Evolutionary conservation across 1,140 invertebrate species (phyloP).

Genomic region (Melanaphis sacchari): DNA sequence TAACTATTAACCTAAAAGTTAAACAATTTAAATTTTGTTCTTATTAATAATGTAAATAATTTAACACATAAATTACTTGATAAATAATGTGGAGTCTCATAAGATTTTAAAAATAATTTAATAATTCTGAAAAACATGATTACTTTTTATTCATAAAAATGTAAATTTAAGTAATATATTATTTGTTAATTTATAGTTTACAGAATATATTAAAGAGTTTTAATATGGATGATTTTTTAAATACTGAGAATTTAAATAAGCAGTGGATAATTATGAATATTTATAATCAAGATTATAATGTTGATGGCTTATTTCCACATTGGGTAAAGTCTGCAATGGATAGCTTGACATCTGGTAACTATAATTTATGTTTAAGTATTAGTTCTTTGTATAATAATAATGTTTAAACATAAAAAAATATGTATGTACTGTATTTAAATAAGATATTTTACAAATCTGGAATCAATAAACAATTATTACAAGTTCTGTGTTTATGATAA

Average conservation of each 20-base stretch:
- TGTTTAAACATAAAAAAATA: background rate
- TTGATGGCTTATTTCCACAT: slow-evolving; percentile 45
- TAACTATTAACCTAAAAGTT: background rate
- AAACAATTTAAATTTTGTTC: background rate
- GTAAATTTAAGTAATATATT: background rate
- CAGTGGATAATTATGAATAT: slow-evolving; percentile 54
- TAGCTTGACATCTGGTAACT: slow-evolving; percentile 39
- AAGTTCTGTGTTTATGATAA: background rate
- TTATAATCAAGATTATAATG: slow-evolving; percentile 47
- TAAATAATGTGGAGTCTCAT: too few relatives aligned
- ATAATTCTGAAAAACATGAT: background rate
- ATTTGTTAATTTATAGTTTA: slow-evolving; percentile 27
- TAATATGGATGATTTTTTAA: slow-evolving; percentile 53
- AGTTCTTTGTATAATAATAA: background rate
- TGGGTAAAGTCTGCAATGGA: slow-evolving; percentile 54
- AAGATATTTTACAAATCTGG: background rate
- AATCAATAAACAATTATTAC: background rate
- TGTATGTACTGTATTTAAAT: background rate
- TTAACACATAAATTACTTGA: too few relatives aligned
- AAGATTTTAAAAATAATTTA: background rate
- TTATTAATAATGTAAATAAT: too few relatives aligned
- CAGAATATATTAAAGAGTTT: slow-evolving; percentile 37
- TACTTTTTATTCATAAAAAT: background rate
- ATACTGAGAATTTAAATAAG: slow-evolving; percentile 52
- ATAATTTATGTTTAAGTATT: background rate